Conservation (phyloP, 92 coral and sea anemone genomes). For the Epizoanthus rinbou region DNA sequence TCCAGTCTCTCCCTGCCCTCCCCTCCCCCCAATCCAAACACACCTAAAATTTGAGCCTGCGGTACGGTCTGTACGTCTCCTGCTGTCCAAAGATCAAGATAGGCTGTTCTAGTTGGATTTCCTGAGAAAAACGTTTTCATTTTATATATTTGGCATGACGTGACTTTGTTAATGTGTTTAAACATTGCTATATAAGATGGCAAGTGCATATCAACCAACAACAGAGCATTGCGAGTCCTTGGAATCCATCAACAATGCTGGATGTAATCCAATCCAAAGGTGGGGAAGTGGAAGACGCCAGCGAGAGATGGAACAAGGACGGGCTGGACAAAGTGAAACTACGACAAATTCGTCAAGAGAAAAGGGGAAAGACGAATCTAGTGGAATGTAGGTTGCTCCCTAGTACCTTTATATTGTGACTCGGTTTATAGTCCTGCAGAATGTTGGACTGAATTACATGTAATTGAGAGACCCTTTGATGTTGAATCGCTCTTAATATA, state of each 20-base stretch:
- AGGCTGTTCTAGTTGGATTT: no score
- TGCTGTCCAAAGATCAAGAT: no score
- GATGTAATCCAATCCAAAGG: slow-evolving; percentile 56
- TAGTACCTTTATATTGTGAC: slow-evolving; percentile 2
- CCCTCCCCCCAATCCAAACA: no score
- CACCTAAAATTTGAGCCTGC: no score
- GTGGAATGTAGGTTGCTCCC: slow-evolving; percentile 21
- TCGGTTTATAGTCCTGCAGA: neutral
- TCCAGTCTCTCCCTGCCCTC: no score
- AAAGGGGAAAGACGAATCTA: slow-evolving; percentile 22
- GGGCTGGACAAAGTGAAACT: slow-evolving; percentile 15
- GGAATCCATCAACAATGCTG: slow-evolving; percentile 47
- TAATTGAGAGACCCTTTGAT: neutral
- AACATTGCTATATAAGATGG: slow-evolving; percentile 55
- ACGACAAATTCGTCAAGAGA: slow-evolving; percentile 21
- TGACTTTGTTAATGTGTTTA: neutral
- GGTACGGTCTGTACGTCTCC: no score
- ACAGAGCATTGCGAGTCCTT: slow-evolving; percentile 73
- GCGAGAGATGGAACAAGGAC: slow-evolving; percentile 40
- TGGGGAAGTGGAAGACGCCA: slow-evolving; percentile 51
- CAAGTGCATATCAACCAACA: slow-evolving; percentile 91
- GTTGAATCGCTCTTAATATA: neutral
- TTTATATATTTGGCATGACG: no score
- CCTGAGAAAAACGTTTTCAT: no score
- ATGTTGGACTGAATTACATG: slow-evolving; percentile 14